Evolutionary conservation across 2,113 vertebrate genomes (phyloP).

Genomic region (Gnathochromis pfefferi): DNA sequence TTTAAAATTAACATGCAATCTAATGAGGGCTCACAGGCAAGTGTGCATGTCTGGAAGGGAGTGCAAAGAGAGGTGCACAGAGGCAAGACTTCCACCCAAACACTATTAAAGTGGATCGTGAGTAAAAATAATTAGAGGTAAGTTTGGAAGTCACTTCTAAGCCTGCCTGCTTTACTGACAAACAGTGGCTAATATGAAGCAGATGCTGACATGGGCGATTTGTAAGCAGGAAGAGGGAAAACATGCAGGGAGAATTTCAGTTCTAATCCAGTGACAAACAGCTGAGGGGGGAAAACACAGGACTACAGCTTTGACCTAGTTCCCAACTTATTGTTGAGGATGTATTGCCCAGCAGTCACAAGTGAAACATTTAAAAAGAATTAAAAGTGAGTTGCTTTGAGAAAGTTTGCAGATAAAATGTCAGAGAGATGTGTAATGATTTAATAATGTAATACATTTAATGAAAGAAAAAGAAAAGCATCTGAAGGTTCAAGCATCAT

Average conservation of each 20-base stretch:
- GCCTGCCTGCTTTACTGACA: conserved; percentile 7
- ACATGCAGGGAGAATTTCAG: not conserved
- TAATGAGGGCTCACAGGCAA: not conserved
- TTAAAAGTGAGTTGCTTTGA: not conserved
- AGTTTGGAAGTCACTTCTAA: conserved; percentile 16
- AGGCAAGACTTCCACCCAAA: conserved; percentile 12
- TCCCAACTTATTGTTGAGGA: conserved; percentile 10
- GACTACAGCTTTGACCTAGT: conserved; percentile 20
- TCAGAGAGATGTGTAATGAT: not conserved
- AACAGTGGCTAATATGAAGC: conserved; percentile 48
- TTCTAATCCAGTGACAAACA: conserved; percentile 20
- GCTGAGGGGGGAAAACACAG: not conserved
- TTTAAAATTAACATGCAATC: not conserved
- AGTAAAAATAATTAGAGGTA: conserved; percentile 56
- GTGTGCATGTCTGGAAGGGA: not conserved
- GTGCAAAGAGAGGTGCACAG: not conserved
- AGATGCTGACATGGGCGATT: conserved; percentile 44
- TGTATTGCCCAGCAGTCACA: not conserved
- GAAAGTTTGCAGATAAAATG: not conserved
- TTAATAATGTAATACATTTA: not conserved
- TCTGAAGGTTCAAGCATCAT: not conserved
- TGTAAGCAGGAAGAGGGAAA: conserved; percentile 9
- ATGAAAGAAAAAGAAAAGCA: not conserved
- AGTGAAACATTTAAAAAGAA: not conserved
- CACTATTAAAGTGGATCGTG: not conserved